These are phyloP conservation scores for Lasioglossum villosulum DNA, from an alignment of 2,888 invertebrate species.

Conservation along the genomic window DNA sequence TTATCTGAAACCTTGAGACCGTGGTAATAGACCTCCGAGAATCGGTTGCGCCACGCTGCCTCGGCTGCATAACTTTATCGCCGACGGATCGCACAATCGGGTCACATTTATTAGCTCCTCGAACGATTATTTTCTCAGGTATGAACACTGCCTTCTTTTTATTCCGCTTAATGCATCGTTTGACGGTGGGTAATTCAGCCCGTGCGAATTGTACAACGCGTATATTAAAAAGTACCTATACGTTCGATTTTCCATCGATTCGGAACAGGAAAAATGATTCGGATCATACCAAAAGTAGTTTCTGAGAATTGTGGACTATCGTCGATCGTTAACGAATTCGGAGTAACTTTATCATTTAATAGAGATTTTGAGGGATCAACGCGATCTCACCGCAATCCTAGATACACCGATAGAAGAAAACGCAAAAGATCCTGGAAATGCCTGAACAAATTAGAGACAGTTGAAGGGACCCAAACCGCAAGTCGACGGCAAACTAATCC, in stretches of 20 bases:
- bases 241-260: background rate
- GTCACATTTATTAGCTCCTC: slow-evolving; percentile 13
- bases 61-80: background rate
- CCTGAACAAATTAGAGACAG: background rate
- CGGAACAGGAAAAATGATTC: background rate
- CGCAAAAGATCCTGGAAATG: background rate
- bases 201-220: background rate
- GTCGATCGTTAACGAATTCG: background rate
- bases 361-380: too few species aligned
- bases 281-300: background rate
- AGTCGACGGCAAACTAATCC: background rate
- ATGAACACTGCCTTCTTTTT: background rate
- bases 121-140: background rate
- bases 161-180: slow-evolving; percentile 4
- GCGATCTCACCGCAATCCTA: too few species aligned
- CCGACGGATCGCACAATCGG: slow-evolving; percentile 8
- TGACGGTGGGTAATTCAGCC: background rate
- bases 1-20: background rate
- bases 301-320: background rate
- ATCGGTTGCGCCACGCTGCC: background rate
- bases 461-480: background rate
- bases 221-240: background rate
- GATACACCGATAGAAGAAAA: background rate
- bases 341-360: background rate
- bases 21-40: background rate